A percentile compares a stretch with the other conserved stretches of the same genome.
Evolutionary conservation across 2,888 invertebrate species (phyloP).

Genomic region (Macrophya alboannulata): DNA sequence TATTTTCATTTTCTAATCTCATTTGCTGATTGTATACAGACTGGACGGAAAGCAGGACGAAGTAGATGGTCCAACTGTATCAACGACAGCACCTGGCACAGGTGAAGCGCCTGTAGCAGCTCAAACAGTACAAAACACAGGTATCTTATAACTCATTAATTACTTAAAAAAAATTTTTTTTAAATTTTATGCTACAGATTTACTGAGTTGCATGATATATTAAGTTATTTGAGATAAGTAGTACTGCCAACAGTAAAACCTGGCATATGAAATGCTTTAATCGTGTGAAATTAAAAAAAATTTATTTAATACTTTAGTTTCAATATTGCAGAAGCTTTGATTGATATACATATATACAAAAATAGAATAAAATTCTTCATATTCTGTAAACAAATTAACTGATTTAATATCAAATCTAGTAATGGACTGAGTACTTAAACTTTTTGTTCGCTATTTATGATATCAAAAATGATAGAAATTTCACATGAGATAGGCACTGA

Average conservation of each 20-base stretch:
- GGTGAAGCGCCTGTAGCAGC: constrained; percentile 69
- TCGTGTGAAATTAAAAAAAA: constrained; percentile 22
- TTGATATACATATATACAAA: background rate
- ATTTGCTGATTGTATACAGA: constrained; percentile 65
- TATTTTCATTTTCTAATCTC: background rate
- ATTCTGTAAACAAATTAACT: background rate
- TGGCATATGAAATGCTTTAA: constrained; percentile 41
- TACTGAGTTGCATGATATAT: constrained; percentile 34
- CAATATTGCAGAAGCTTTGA: background rate
- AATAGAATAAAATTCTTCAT: background rate
- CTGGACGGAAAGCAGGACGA: constrained; percentile 78
- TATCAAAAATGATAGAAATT: constrained; percentile 45
- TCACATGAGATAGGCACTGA: constrained; percentile 3
- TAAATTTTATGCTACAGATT: constrained; percentile 18
- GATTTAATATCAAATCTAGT: background rate
- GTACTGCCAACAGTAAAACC: constrained; percentile 57
- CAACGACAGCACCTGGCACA: constrained; percentile 70
- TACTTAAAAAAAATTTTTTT: no score
- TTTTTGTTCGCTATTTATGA: constrained; percentile 23
- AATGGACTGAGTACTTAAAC: background rate
- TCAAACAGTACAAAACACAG: constrained; percentile 76
- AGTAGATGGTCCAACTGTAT: constrained; percentile 74
- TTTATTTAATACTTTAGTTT: background rate
- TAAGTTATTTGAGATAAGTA: constrained; percentile 6
- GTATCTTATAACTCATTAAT: constrained; percentile 65